Evolutionary conservation across 64 coral and sea anemone species (phyloP), one percentile per base, ranked within the genome.

Genomic region (Stichodactyla helianthus): DNA sequence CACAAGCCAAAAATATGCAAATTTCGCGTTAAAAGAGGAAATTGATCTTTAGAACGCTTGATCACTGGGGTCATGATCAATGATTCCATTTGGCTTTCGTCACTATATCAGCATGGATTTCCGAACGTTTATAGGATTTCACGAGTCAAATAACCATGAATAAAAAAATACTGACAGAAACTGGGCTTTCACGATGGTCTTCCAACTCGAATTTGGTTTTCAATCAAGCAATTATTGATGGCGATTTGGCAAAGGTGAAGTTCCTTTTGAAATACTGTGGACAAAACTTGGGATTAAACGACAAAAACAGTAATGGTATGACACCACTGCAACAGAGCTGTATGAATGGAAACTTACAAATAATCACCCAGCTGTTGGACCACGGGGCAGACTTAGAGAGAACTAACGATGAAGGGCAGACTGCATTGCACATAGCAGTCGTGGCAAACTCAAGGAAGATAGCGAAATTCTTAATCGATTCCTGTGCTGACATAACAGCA

Each of bases 181-280:
- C 52, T 81, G 78, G 78, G 6, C 70, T 90, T 77, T 84, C 88
- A 27, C 63, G 88, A 12, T 90, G 88, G 88, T 83, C 88, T 10
- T 90, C 88, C 4, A 58, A 67, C 51, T 90, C 88, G 0, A 90
- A 90, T 54, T 55, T 85, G 16, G 84, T 90, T 25, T 90, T 90
- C 76, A 90, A 85, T 58, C 88, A 90, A 59, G 88, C 82, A 54
- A 58, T 90, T 8, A n/a, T 90, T 11, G 88, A 90, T 84, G 88
- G 88, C 68, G 88, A 90, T 44, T 52, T 90, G 53, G 82, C 88
- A 5, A 90, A 90, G 55, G 82, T 85, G 4, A 90, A 90, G 74
- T 85, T 90, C 79, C 84, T 90, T 55, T 90, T 90, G 22, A 90
- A 90, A 85, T 90, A 90, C 68, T 82, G 88, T 19, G 82, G 88